phyloP scores from a whole-genome alignment of 1,140 invertebrate species.

The Helicoverpa armigera region DNA sequence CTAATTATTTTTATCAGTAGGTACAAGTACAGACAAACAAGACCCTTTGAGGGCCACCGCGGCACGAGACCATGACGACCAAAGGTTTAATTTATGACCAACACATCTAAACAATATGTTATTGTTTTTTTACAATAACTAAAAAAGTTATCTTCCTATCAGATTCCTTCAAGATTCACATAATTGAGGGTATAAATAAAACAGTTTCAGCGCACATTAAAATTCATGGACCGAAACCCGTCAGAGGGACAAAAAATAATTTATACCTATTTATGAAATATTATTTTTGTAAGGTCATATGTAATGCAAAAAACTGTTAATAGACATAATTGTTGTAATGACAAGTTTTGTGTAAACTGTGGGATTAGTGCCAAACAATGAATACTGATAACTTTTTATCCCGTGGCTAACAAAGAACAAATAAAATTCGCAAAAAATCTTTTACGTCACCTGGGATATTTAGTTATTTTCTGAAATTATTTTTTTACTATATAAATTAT shows the following conservation, averaged over 20 bases:
- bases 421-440: no score
- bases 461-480: no score
- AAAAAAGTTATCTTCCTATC: constrained; percentile 21
- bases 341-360: not conserved
- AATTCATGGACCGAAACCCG: constrained; percentile 31
- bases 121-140: not conserved
- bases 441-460: no score
- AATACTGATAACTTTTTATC: not conserved
- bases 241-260: constrained; percentile 6
- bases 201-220: constrained; percentile 30
- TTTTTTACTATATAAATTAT: no score
- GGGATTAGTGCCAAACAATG: not conserved
- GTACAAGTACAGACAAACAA: not conserved
- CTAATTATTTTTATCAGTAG: no score
- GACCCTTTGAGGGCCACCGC: not conserved
- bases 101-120: not conserved
- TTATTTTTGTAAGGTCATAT: constrained; percentile 15
- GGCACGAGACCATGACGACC: not conserved
- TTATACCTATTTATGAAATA: not conserved
- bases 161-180: constrained; percentile 15
- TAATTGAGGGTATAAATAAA: constrained; percentile 32
- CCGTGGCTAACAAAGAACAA: no score
- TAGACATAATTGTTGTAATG: not conserved
- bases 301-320: constrained; percentile 4
- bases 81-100: not conserved